Evolutionary conservation across 2,113 vertebrate genomes (phyloP), one percentile per base, ranked within the genome.

Genomic region (Oncorhynchus tshawytscha): DNA sequence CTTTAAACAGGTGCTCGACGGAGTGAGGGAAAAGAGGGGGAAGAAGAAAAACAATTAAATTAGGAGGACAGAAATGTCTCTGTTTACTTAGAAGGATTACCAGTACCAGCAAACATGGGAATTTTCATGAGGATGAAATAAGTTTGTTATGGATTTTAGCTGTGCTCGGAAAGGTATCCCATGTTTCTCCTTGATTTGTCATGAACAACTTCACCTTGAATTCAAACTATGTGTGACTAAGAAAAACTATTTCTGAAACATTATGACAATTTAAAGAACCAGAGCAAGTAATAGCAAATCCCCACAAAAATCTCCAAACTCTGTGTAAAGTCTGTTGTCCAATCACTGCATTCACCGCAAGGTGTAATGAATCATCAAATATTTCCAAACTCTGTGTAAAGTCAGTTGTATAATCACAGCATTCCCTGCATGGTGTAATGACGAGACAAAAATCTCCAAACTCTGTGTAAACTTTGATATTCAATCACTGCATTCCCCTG

Each of bases 11-110:
- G 51, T 54, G 51, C 51, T 54, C 51, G 22, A 67, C 24, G 1
- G 81, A 73, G 83, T 69, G 2, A 83, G 73, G 72, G 64, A 31
- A 70, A 16, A 62, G 68, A 45, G 9, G 73, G 70, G 70, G 70
- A 72, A 74, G 72, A 20, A 49, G 29, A 87, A 84, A 86, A 82
- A 78, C 75, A 12, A 89, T 88, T 87, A 88, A 90, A 92, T 87
- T 88, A 71, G 66, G 77, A 80, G 85, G 78, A 77, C n/a, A 86
- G 72, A 90, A 85, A 92, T 79, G 85, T 45, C 39, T 79, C 64
- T 87, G 81, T 88, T 91, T 89, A 89, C 25, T 70, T 84, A 84
- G 80, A 75, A 39, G 85, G 88, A 91, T 93, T 90, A 91, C 81
- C 34, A 77, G 70, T 71, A 83, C 76, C 77, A 82, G 83, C 81